Conservation (phyloP, 2,797 vertebrate species). For the Heteromormyrus szaboi region DNA sequence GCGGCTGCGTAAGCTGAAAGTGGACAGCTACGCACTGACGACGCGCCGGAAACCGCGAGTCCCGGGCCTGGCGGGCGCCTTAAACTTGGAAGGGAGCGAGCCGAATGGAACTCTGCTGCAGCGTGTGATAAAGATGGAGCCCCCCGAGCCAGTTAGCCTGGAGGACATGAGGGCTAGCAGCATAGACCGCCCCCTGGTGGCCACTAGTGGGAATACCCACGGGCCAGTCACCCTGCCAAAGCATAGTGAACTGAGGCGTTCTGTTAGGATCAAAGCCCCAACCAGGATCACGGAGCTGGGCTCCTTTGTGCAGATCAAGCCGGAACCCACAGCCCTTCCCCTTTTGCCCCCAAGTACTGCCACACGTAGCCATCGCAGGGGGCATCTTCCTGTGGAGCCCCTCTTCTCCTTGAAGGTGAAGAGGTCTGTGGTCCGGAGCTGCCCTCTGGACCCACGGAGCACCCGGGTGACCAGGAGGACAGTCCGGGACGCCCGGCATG, state of each 20-base stretch:
- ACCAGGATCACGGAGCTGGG: constrained; percentile 10
- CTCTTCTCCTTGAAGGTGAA: constrained; percentile 14
- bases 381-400: background rate
- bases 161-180: constrained; percentile 39
- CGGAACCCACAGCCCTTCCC: constrained; percentile 50
- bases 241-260: constrained; percentile 49
- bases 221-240: constrained; percentile 50
- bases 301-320: constrained; percentile 49
- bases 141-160: constrained; percentile 18
- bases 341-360: constrained; percentile 46
- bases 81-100: constrained; percentile 57
- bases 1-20: constrained; percentile 67
- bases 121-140: constrained; percentile 50
- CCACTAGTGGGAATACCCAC: constrained; percentile 57
- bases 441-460: background rate
- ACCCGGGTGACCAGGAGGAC: constrained; percentile 24
- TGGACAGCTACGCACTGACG: constrained; percentile 68
- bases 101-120: constrained; percentile 52
- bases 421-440: constrained; percentile 10
- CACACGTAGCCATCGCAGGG: constrained; percentile 18
- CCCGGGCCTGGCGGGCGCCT: constrained; percentile 17
- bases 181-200: constrained; percentile 38
- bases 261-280: constrained; percentile 37
- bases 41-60: constrained; percentile 57
- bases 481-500: constrained; percentile 44